These are phyloP conservation scores for Xenopus laevis DNA, from an alignment of 2,113 vertebrate genomes.

Conservation along the genomic window DNA sequence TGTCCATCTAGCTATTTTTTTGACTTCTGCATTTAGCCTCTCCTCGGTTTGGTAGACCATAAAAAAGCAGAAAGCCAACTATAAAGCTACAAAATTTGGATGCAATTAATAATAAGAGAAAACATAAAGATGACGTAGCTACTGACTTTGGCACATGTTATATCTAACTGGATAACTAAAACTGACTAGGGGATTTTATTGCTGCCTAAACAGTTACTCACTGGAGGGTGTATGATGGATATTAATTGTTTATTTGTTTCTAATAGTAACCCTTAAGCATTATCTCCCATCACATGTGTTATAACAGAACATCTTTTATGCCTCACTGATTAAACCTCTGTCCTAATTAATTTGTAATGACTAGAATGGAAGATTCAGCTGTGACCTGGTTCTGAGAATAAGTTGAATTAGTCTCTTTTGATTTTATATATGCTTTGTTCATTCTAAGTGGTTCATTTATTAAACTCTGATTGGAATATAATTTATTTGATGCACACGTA, in stretches of 20 bases:
- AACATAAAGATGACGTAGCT: conserved; percentile 56
- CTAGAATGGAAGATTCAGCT: conserved; percentile 33
- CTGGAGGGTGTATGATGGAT: conserved; percentile 66
- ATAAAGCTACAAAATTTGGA: conserved; percentile 4
- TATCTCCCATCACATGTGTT: conserved; percentile 55
- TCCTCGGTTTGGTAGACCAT: too few species aligned
- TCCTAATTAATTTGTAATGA: conserved; percentile 45
- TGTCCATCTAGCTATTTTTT: too few species aligned
- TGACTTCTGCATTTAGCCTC: too few species aligned
- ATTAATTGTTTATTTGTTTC: conserved; percentile 66
- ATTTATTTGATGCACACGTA: neutral
- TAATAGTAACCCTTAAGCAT: conserved; percentile 58
- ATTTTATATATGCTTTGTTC: conserved; percentile 36
- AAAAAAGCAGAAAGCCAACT: too few species aligned
- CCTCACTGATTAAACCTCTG: conserved; percentile 42
- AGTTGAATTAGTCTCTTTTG: conserved; percentile 36
- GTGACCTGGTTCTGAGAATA: conserved; percentile 44
- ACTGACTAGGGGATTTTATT: conserved; percentile 58
- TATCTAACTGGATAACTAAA: conserved; percentile 25
- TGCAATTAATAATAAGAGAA: conserved; percentile 44
- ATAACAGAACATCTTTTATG: conserved; percentile 39
- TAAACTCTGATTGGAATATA: conserved; percentile 6
- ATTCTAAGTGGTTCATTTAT: conserved; percentile 21
- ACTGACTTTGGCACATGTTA: conserved; percentile 51
- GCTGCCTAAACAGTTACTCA: conserved; percentile 57